These are phyloP conservation scores for Pangasius sanitwongsei DNA, from an alignment of 2,797 vertebrate species.

Conservation along the genomic window DNA sequence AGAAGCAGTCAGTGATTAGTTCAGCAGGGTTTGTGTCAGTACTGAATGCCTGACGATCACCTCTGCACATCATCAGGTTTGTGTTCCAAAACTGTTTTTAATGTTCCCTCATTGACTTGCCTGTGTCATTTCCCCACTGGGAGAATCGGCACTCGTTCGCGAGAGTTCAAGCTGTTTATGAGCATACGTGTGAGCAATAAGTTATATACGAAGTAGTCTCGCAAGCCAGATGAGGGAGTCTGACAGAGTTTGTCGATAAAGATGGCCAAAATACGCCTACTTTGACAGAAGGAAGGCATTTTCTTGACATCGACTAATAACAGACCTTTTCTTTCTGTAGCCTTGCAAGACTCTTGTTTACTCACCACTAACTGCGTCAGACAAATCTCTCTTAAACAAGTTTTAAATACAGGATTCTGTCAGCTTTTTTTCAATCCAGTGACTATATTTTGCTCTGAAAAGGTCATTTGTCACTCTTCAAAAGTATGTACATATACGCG, in stretches of 20 bases:
- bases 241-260: background rate
- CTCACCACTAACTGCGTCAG: background rate
- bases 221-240: too few relatives aligned
- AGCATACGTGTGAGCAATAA: slow-evolving; percentile 1
- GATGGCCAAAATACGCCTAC: background rate
- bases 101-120: background rate
- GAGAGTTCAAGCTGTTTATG: background rate
- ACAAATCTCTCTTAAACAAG: background rate
- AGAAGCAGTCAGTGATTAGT: background rate
- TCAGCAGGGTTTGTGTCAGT: background rate
- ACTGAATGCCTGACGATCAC: background rate
- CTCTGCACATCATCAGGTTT: background rate
- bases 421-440: background rate
- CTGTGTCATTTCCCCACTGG: background rate
- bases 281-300: background rate
- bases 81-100: background rate
- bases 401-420: background rate
- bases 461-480: background rate
- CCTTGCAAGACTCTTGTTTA: background rate
- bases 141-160: background rate
- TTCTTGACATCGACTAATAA: background rate
- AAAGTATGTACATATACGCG: too few relatives aligned
- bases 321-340: background rate
- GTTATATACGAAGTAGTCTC: background rate
- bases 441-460: background rate